Evolutionary conservation across 2,113 vertebrate species (phyloP), one percentile per base, ranked within the genome.

Genomic region (Camarhynchus parvulus): DNA sequence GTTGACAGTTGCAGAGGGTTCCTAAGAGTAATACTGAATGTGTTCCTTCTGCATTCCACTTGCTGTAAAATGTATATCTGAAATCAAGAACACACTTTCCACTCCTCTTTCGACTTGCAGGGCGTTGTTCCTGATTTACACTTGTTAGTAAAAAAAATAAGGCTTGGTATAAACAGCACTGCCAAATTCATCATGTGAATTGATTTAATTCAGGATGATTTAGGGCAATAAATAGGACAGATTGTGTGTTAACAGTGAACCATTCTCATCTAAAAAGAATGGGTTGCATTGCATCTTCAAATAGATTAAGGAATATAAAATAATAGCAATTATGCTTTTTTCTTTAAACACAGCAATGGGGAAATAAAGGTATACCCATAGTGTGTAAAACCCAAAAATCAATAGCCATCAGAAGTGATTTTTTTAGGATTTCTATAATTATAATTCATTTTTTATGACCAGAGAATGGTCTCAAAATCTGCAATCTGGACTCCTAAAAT

Each of bases 171-270:
- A 87, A 82, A 84, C 64, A 80, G n/a, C 44, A 31, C n/a, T 80
- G 77, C 35, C 76, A 93, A 80, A 85, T 88, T 79, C 58, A 89
- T 90, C 86, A 82, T 5, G 2, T 59, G 66, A 91, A 93, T 66
- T 88, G 39, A 94, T 67, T 78, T 62, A 95, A 88, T 63, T 89
- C 68, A 79, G 67, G 58, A 68, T 8, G 23, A 64, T 90, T 95
- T 87, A 61, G 17, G 41, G 56, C 42, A 83, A 87, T 77, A 92
- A 94, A 86, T 69, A 92, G 76, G 55, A 88, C 25, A 90, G 55
- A 46, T 19, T 61, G 8, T 27, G 37, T 53, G 16, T 73, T 86
- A 49, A 47, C 27, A 70, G 35, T 25, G 59, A 94, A 56, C 10
- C 12, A n/a, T 47, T 86, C 55, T 64, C 42, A 10, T 74, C 87